Conservation (phyloP, 2,888 invertebrate species). For the Tanytarsus gracilentus region DNA sequence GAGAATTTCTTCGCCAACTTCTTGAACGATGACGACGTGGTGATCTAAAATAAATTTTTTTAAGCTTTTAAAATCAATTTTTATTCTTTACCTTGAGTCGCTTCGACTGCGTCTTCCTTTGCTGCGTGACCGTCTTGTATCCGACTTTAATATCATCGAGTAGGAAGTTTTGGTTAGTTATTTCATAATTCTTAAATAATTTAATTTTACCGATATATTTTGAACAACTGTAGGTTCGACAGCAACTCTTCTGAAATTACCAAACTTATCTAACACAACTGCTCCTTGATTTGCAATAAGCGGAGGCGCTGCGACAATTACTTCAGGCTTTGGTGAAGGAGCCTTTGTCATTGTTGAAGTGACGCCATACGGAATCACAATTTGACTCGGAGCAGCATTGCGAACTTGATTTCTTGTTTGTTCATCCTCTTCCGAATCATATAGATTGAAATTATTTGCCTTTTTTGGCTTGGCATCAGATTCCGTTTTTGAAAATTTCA, state of each 20-base stretch:
- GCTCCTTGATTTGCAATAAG: conserved; percentile 41
- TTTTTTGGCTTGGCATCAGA: conserved; percentile 32
- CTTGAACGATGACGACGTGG: conserved; percentile 23
- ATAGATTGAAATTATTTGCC: conserved; percentile 28
- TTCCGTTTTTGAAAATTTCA: conserved; percentile 43
- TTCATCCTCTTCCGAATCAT: conserved; percentile 30
- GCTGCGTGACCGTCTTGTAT: conserved; percentile 39
- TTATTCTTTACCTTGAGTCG: conserved; percentile 41
- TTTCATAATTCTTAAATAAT: conserved; percentile 29
- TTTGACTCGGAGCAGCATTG: neutral
- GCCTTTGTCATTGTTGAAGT: neutral
- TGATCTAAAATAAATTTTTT: neutral
- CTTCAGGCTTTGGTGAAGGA: conserved; percentile 34
- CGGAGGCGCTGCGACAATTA: conserved; percentile 32
- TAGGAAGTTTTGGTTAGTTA: conserved; percentile 20
- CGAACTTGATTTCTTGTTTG: conserved; percentile 13
- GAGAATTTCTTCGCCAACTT: conserved; percentile 23
- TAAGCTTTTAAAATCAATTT: neutral
- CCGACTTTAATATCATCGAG: too few relatives aligned
- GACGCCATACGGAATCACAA: neutral
- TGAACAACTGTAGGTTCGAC: conserved; percentile 46
- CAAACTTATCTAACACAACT: conserved; percentile 64
- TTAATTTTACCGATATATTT: conserved; percentile 29
- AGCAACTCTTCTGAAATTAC: conserved; percentile 58
- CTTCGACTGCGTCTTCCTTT: conserved; percentile 45